Conservation (phyloP, 2,113 vertebrate species). For the Planiliza haematocheilus region DNA sequence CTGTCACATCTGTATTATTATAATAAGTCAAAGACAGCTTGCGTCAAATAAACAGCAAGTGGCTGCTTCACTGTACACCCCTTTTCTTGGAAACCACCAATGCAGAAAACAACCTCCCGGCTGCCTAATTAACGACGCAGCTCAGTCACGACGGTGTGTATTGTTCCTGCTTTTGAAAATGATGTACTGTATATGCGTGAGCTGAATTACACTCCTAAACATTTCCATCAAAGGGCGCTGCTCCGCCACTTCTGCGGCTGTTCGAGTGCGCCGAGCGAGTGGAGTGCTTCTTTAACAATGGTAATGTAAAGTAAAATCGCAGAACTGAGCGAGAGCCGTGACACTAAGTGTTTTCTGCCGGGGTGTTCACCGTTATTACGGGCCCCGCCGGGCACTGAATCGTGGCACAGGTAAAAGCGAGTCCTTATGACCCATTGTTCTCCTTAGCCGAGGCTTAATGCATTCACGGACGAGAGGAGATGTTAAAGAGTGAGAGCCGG, state of each 20-base stretch:
- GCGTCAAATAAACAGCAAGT: neutral
- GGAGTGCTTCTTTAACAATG: slow-evolving; percentile 36
- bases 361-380: slow-evolving; percentile 11
- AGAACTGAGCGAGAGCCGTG: neutral
- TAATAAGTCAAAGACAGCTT: neutral
- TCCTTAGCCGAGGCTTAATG: slow-evolving; percentile 29
- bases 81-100: slow-evolving; percentile 14
- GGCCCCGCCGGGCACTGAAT: slow-evolving; percentile 2
- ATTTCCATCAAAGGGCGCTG: slow-evolving; percentile 53
- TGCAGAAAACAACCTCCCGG: slow-evolving; percentile 31
- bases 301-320: slow-evolving; percentile 6
- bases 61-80: neutral
- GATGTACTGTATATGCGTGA: neutral
- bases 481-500: neutral
- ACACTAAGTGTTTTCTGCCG: slow-evolving; percentile 29
- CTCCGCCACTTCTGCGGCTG: slow-evolving; percentile 33
- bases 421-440: slow-evolving; percentile 31
- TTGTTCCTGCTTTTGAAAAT: slow-evolving; percentile 19
- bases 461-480: neutral
- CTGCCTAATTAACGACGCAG: slow-evolving; percentile 41
- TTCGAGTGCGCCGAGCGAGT: slow-evolving; percentile 30
- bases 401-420: slow-evolving; percentile 23
- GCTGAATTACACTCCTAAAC: slow-evolving; percentile 30
- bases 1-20: neutral
- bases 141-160: slow-evolving; percentile 1